A percentile compares a stretch with the other conserved stretches of the same genome.
phyloP scores from a whole-genome alignment of 2,888 invertebrate genomes.

The Limnephilus auricula region DNA sequence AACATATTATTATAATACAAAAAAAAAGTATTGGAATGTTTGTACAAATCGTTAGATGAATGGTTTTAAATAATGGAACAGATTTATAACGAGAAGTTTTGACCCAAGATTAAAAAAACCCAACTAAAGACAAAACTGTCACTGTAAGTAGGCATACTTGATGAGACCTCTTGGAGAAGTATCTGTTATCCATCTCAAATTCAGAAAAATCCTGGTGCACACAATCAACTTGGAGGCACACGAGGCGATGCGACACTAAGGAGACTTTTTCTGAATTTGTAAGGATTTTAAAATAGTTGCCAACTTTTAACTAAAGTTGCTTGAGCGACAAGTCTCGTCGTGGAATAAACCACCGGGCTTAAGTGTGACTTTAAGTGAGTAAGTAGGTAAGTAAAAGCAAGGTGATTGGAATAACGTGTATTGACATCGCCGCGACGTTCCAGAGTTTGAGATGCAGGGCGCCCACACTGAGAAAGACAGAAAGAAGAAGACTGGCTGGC shows the following conservation, averaged over 20 bases:
- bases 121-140: no score
- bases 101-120: no score
- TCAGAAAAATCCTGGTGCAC: no score
- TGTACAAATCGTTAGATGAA: not conserved
- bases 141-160: no score
- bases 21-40: not conserved
- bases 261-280: no score
- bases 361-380: not conserved
- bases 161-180: no score
- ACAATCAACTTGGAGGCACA: no score
- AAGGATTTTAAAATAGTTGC: no score
- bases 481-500: conserved; percentile 21
- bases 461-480: conserved; percentile 39
- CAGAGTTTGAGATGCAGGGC: conserved; percentile 17
- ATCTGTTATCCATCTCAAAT: no score
- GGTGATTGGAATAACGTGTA: not conserved
- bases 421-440: conserved; percentile 15
- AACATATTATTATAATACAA: not conserved
- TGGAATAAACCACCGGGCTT: not conserved
- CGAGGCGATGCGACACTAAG: no score
- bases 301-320: no score
- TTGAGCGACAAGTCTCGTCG: not conserved
- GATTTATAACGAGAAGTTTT: not conserved
- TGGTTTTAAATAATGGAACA: not conserved
- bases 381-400: not conserved